Conservation (phyloP, 2,113 vertebrate genomes). For the Percopsis transmontana region DNA sequence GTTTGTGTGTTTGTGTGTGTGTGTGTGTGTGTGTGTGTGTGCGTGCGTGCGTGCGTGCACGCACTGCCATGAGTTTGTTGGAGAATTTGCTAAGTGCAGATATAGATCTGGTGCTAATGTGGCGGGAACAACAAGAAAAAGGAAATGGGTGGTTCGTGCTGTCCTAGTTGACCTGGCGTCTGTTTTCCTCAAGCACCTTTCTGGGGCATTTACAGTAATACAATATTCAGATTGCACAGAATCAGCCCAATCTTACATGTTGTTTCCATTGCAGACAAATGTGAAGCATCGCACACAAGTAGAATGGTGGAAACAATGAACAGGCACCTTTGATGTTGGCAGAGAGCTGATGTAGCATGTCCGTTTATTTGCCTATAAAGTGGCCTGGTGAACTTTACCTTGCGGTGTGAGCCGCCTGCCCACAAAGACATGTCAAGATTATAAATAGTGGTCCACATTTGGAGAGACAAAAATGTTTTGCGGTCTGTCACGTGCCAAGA, state of each 20-base stretch:
- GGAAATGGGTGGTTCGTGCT: slow-evolving; percentile 22
- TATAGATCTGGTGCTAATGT: slow-evolving; percentile 3
- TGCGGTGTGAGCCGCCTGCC: no score
- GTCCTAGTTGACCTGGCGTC: background rate
- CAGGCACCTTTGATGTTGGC: no score
- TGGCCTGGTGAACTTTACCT: no score
- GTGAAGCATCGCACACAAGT: background rate
- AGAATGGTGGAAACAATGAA: background rate
- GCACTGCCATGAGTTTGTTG: background rate
- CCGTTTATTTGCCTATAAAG: no score
- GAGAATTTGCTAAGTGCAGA: slow-evolving; percentile 27
- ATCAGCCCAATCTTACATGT: no score
- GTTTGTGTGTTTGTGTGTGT: background rate
- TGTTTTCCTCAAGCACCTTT: background rate
- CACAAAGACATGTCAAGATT: no score
- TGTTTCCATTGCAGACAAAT: no score
- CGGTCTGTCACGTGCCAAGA: background rate
- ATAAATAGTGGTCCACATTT: no score
- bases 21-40: background rate
- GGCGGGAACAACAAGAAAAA: slow-evolving; percentile 40
- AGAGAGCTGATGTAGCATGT: no score
- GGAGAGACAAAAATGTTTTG: no score
- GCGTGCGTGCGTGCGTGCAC: background rate
- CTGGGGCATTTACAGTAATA: no score
- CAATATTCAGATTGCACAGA: background rate